phyloP scores from a whole-genome alignment of 2,888 invertebrate genomes.

The Folsomia candida region DNA sequence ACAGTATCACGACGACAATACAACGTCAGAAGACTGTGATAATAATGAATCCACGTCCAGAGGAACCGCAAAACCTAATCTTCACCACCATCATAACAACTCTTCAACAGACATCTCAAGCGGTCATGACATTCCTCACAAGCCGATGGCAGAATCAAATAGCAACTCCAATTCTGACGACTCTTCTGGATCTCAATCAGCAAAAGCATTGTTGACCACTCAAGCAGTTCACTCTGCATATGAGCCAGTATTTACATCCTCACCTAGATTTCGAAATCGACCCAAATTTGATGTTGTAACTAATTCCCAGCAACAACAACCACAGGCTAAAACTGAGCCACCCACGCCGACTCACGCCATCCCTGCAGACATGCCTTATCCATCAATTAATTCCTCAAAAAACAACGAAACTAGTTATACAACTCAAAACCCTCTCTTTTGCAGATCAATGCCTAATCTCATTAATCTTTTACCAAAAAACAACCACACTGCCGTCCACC shows the following conservation, averaged over 20 bases:
- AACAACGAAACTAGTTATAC: constrained; percentile 3
- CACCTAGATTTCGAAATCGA: constrained; percentile 38
- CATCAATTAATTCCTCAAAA: constrained; percentile 11
- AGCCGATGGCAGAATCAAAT: not conserved
- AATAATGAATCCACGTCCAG: not conserved
- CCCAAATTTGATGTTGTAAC: constrained; percentile 44
- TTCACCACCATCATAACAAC: not conserved
- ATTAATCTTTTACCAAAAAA: not conserved
- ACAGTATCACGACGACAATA: constrained; percentile 14
- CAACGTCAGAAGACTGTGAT: constrained; percentile 12
- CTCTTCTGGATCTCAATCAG: not conserved
- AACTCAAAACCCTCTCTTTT: constrained; percentile 40
- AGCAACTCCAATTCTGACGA: constrained; percentile 9
- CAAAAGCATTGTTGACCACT: not conserved
- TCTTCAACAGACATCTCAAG: constrained; percentile 13
- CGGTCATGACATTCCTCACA: constrained; percentile 8
- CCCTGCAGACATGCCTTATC: not conserved
- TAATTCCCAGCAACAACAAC: constrained; percentile 38
- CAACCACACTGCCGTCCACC: not conserved
- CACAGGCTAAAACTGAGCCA: constrained; percentile 45
- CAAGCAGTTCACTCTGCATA: constrained; percentile 24
- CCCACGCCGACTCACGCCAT: constrained; percentile 37
- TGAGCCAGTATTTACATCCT: constrained; percentile 43
- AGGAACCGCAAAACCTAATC: not conserved
- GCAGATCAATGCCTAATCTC: constrained; percentile 47